Base-by-base conservation (phyloP, 1,140 invertebrate genomes). In the Stenopsyche tienmushanensis region DNA sequence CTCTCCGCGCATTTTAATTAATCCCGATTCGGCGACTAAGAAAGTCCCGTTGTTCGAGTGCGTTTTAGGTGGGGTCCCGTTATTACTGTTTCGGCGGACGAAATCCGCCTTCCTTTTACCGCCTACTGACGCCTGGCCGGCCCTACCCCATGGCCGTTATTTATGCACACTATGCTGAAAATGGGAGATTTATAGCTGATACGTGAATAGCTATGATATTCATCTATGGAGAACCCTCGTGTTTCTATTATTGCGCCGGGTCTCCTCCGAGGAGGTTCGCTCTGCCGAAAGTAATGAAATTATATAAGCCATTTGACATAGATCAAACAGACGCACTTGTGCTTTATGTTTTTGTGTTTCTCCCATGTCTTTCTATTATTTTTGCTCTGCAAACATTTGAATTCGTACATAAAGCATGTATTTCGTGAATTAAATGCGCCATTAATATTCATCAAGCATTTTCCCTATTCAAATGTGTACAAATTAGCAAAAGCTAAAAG, bases 141-240 rank as follows among this genome's bases (percentile, higher is more conserved):
- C n/a, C n/a, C n/a, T n/a, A n/a, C n/a, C n/a, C n/a, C 39, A 57
- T n/a, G 55, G 24, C 54, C 47, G 67, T 70, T 70, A 70, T 70
- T 70, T 70, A 70, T 70, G 64, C 67, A 70, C 54, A 66, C 64
- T 62, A 62, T 63, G 64, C 67, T 66, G 64, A 70, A 66, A 70
- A 66, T 70, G 62, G 59, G 44, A 70, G 67, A 70, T 70, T 70
- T 70, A 70, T 70, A 17, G 67, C 49, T 29, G 64, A 60, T 44
- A 70, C 67, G 67, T 70, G 67, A 66, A 69, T 42, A 47, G 49
- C 47, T 62, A 62, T 65, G 62, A 64, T 64, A 62, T 68, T 64
- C 66, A 67, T 67, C 66, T 67, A 64, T 59, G 60, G 34, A 55
- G 42, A 64, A 53, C 62, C 62, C 62, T 64, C 52, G 62, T 64